Base-by-base conservation (phyloP, 2,797 vertebrate genomes). In the Vipera latastei region DNA sequence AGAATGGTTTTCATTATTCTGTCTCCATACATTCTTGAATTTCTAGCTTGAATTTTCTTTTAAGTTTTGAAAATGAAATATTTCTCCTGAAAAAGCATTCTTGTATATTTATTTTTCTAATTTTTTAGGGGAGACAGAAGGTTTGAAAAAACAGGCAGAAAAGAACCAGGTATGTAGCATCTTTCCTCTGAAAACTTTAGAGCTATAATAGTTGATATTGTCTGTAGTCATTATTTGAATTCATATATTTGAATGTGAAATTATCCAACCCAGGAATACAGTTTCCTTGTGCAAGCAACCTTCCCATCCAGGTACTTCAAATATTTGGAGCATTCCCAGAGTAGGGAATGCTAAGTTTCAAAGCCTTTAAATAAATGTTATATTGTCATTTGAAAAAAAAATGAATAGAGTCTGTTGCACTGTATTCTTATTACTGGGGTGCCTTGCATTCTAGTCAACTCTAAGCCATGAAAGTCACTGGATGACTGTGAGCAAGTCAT, bases 91-190 rank as follows among this genome's bases (percentile, higher is more conserved):
- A 95, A 91, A 83, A 48, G 44, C 73, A 83, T 94, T 28, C 51
- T 95, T 95, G 93, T 59, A 95, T 95, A 93, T 97, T 95, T 96
- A 44, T 93, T 20, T 97, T 97, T 96, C 44, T 97, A 93, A 95
- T 96, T 96, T 97, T 96, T 95, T 96, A 99, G 99, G 98, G 99
- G 98, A 97, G 99, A 99, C 96, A 98, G 98, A 96, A 98, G 99
- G 97, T 99, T 99, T 99, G 99, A 99, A 98, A 99, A 99, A 97
- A 98, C 99, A 97, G 98, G 98, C 96, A 98, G 99, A 97, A 99
- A 99, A 99, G 99, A 99, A 96, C 98, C 99, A 98, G 99, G 99
- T 99, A 98, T 91, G 92, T 89, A 97, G 98, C 91, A 93, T 94
- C 14, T 26, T 51, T 59, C 56, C 48, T 48, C 48, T 48, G 38